These are phyloP conservation scores for Acanthochromis polyacanthus DNA, from an alignment of 2,113 vertebrate genomes.

Conservation along the genomic window DNA sequence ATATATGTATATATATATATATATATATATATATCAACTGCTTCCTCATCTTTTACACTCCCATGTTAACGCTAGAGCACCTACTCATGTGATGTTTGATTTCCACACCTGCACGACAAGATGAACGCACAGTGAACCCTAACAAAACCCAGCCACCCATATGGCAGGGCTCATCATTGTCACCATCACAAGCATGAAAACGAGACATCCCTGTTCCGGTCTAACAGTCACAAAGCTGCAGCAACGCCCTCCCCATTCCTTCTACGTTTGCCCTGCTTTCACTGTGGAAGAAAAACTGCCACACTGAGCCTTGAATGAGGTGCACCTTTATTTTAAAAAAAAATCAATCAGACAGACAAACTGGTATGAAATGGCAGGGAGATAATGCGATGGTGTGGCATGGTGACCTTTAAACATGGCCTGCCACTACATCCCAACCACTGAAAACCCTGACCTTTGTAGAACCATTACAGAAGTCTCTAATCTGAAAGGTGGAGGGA, in stretches of 20 bases:
- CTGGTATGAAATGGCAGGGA: slow-evolving; percentile 82
- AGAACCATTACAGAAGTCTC: slow-evolving; percentile 84
- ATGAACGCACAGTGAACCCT: slow-evolving; percentile 2
- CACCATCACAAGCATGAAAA: slow-evolving; percentile 20
- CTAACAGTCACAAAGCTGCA: slow-evolving; percentile 24
- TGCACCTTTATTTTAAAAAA: slow-evolving; percentile 73
- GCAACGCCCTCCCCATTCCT: not conserved
- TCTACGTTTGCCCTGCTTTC: slow-evolving; percentile 1
- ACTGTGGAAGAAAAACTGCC: slow-evolving; percentile 30
- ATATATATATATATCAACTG: too few relatives aligned
- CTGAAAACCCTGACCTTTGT: slow-evolving; percentile 84
- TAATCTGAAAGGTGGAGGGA: slow-evolving; percentile 77
- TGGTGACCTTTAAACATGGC: slow-evolving; percentile 84
- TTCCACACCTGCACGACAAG: slow-evolving; percentile 17
- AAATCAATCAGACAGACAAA: slow-evolving; percentile 84
- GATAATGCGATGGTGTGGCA: slow-evolving; percentile 81
- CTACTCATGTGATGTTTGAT: slow-evolving; percentile 1
- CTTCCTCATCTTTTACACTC: not conserved
- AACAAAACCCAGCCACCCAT: not conserved
- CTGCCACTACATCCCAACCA: slow-evolving; percentile 73
- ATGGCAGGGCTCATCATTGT: slow-evolving; percentile 20
- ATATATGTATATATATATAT: too few relatives aligned
- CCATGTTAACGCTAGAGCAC: not conserved
- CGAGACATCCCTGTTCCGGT: slow-evolving; percentile 24
- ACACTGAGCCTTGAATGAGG: slow-evolving; percentile 41